Conservation (phyloP, 2,113 vertebrate genomes). For the Hystrix brachyura region DNA sequence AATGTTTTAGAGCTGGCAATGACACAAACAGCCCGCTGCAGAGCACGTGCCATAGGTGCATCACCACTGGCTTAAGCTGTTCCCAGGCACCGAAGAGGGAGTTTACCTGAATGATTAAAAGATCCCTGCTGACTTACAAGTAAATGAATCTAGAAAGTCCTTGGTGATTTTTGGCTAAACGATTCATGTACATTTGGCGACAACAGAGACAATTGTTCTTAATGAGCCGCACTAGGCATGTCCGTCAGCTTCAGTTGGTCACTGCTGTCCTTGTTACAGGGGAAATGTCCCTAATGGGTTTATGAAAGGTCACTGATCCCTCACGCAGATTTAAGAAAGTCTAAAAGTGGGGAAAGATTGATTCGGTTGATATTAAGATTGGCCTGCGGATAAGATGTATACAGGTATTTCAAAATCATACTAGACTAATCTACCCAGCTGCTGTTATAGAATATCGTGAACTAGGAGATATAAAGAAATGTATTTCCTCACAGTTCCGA, state of each 20-base stretch:
- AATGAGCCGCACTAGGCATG: not conserved
- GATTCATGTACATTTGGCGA: not conserved
- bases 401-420: not conserved
- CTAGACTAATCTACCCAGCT: not conserved
- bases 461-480: not conserved
- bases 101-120: not conserved
- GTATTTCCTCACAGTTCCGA: not conserved
- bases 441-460: not conserved
- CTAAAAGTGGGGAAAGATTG: not conserved
- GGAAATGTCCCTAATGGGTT: not conserved
- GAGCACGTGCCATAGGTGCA: not conserved
- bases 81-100: no score
- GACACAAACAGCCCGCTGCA: not conserved
- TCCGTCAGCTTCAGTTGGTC: not conserved
- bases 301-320: not conserved
- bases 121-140: not conserved
- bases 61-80: not conserved
- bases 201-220: not conserved
- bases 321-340: not conserved
- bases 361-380: not conserved
- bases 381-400: no score
- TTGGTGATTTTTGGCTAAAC: not conserved
- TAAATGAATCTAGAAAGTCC: not conserved
- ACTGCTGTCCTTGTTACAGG: not conserved
- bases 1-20: not conserved